Conservation (phyloP, 2,113 vertebrate genomes). For the Eurystomus gularis region DNA sequence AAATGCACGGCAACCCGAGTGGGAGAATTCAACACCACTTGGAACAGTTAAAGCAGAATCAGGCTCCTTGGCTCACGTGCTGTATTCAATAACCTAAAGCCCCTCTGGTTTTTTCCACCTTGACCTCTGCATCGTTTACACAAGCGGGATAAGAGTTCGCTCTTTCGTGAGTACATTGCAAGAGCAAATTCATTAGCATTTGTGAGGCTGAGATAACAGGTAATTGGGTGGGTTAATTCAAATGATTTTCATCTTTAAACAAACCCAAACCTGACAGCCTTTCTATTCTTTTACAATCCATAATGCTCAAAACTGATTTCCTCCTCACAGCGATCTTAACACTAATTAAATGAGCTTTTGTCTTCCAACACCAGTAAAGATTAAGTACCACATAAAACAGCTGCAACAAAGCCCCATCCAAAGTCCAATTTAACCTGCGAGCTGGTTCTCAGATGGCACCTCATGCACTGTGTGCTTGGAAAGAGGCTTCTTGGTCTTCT, state of each 20-base stretch:
- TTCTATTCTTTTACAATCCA: neutral
- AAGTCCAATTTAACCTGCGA: neutral
- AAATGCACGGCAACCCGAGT: neutral
- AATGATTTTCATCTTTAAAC: conserved; percentile 3
- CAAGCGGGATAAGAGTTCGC: neutral
- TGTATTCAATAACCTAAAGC: neutral
- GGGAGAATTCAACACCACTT: neutral
- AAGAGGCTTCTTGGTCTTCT: neutral
- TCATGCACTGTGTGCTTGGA: fast-evolving
- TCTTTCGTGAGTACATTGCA: fast-evolving
- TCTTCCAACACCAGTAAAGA: neutral
- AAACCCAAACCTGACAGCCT: neutral
- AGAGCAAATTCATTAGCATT: neutral
- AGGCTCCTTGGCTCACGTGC: neutral
- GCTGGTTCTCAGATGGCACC: neutral
- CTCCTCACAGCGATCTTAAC: neutral
- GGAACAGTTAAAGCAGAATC: neutral
- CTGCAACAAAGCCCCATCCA: neutral
- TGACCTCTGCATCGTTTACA: neutral
- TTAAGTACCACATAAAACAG: conserved; percentile 1
- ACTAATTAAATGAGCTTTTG: conserved; percentile 47
- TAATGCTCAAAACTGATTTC: conserved; percentile 1
- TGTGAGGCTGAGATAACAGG: neutral
- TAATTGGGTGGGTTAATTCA: conserved; percentile 26
- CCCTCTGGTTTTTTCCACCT: neutral